Conservation (phyloP, 2,888 invertebrate species). For the Fragum sueziense region DNA sequence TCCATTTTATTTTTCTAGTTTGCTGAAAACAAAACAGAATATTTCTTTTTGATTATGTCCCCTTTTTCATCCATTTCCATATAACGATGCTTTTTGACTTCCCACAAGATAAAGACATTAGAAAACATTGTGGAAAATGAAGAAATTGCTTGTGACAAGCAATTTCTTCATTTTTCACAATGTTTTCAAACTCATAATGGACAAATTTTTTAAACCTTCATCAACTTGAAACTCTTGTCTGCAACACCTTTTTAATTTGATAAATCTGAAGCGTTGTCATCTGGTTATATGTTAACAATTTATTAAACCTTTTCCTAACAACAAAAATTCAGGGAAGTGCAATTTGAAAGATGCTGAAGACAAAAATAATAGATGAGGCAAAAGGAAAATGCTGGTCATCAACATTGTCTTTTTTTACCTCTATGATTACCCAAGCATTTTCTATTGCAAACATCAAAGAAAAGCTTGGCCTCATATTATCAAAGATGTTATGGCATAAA, state of each 20-base stretch:
- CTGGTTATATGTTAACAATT: not conserved
- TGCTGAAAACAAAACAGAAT: slow-evolving; percentile 62
- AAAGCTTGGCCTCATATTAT: too few relatives aligned
- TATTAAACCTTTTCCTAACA: not conserved
- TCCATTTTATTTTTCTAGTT: slow-evolving; percentile 71
- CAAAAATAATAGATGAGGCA: not conserved
- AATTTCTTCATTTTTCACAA: not conserved
- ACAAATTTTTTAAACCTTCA: too few relatives aligned
- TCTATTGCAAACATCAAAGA: too few relatives aligned
- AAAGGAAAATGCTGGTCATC: not conserved
- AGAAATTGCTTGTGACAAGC: not conserved
- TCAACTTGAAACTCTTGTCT: not conserved
- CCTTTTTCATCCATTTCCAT: too few relatives aligned
- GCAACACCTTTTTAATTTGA: not conserved
- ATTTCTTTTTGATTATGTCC: too few relatives aligned
- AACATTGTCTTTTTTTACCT: not conserved
- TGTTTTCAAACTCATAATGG: not conserved
- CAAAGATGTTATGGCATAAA: too few relatives aligned
- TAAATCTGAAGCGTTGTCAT: too few relatives aligned
- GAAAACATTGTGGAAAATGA: not conserved
- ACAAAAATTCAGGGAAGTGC: too few relatives aligned
- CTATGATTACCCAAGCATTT: too few relatives aligned
- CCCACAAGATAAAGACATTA: too few relatives aligned
- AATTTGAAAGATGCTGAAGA: too few relatives aligned
- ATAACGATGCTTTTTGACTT: not conserved